Percentiles rank a stretch among this genome's conserved stretches.
phyloP scores from a whole-genome alignment of 2,113 vertebrate species.

The Axis porcinus region DNA sequence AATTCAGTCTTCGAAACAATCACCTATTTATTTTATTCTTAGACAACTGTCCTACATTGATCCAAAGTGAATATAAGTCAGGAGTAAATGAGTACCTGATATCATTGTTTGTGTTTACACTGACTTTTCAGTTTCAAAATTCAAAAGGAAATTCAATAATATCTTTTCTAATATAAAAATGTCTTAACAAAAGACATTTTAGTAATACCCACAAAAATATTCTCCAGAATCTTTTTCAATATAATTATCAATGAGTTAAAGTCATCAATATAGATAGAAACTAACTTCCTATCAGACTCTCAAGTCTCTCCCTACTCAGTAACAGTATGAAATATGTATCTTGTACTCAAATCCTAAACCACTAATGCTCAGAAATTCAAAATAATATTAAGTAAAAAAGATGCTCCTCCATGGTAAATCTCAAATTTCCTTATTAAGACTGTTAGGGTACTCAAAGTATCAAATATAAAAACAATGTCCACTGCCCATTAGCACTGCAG shows the following conservation, averaged over 20 bases:
- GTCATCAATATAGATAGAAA: background rate
- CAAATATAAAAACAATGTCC: background rate
- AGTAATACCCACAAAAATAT: constrained; percentile 35
- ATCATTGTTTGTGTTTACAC: background rate
- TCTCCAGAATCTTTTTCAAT: background rate
- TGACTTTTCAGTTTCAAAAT: constrained; percentile 33
- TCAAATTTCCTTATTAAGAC: background rate
- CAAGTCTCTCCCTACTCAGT: background rate
- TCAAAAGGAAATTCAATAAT: constrained; percentile 33
- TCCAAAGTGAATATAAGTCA: background rate
- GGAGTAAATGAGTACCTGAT: constrained; percentile 13
- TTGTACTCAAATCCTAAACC: constrained; percentile 1
- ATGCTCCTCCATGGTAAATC: background rate
- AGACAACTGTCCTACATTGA: background rate
- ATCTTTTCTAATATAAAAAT: constrained; percentile 38
- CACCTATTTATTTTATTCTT: background rate
- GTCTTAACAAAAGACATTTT: constrained; percentile 27
- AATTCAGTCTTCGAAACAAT: constrained; percentile 20
- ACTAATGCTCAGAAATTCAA: constrained; percentile 20
- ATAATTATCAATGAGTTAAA: background rate
- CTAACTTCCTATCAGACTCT: background rate
- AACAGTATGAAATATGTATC: background rate
- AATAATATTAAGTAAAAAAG: constrained; percentile 30
- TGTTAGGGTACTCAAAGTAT: background rate
- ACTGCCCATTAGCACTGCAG: constrained; percentile 15